These are phyloP conservation scores for Leptodactylus fallax DNA, from an alignment of 2,797 vertebrate species.

Conservation along the genomic window DNA sequence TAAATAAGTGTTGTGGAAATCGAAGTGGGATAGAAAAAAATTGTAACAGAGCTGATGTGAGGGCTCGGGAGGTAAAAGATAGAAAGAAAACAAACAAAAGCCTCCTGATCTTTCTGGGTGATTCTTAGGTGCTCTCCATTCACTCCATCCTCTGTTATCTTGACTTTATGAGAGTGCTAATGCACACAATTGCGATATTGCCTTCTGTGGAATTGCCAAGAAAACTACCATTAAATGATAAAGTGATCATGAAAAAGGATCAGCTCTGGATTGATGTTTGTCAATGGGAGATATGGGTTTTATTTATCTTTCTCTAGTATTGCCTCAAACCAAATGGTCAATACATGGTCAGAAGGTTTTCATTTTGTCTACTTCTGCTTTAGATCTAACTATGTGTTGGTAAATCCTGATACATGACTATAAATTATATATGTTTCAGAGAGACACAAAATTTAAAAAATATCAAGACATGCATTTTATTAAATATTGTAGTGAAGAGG, in stretches of 20 bases:
- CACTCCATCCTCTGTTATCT: constrained; percentile 56
- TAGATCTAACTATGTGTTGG: not conserved
- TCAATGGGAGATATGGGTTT: constrained; percentile 49
- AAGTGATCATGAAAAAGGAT: constrained; percentile 64
- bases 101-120: constrained; percentile 50
- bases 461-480: not conserved
- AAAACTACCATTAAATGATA: constrained; percentile 65
- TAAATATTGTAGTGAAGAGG: not conserved
- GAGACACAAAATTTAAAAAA: not conserved
- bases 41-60: constrained; percentile 38
- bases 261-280: constrained; percentile 61
- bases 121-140: constrained; percentile 47
- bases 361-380: not conserved
- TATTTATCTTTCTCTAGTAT: constrained; percentile 17
- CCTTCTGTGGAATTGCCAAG: constrained; percentile 58
- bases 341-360: not conserved
- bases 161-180: constrained; percentile 56
- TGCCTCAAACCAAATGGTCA: constrained; percentile 5
- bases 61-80: constrained; percentile 30
- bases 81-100: constrained; percentile 62
- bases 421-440: not conserved
- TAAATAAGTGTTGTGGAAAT: constrained; percentile 50
- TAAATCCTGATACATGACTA: not conserved
- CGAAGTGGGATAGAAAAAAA: constrained; percentile 46
- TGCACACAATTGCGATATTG: constrained; percentile 57